phyloP scores from a whole-genome alignment of 2,797 vertebrate genomes.

The Odontamblyopus rebecca region DNA sequence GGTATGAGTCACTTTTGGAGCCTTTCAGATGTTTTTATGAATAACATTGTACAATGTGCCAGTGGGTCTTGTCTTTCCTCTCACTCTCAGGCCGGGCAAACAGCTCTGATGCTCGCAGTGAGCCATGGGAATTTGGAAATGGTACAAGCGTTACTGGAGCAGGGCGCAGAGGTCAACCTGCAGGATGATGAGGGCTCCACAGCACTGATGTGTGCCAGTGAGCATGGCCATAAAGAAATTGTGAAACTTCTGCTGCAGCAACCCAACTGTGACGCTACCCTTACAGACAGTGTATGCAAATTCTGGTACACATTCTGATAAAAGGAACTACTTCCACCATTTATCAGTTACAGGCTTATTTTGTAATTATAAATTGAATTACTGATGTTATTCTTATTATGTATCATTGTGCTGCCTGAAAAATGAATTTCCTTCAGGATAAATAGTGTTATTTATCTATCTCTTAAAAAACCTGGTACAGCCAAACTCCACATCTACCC shows the following conservation, averaged over 20 bases:
- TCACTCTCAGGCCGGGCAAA: constrained; percentile 88
- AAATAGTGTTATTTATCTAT: too few relatives aligned
- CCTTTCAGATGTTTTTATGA: neutral
- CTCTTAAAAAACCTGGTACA: too few relatives aligned
- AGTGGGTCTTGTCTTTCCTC: constrained; percentile 1
- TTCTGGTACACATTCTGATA: constrained; percentile 1
- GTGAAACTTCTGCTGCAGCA: constrained; percentile 90
- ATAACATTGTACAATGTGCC: neutral
- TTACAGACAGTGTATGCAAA: constrained; percentile 89
- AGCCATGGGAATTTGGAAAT: constrained; percentile 94
- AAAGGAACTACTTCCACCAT: neutral
- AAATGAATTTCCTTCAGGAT: too few relatives aligned
- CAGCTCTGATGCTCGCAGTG: constrained; percentile 95
- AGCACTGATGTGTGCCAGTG: constrained; percentile 96
- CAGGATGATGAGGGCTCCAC: constrained; percentile 97
- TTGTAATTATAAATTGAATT: neutral
- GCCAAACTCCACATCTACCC: too few relatives aligned
- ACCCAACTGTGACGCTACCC: constrained; percentile 84
- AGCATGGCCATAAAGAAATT: constrained; percentile 92
- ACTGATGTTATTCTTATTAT: too few relatives aligned
- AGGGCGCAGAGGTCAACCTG: constrained; percentile 89
- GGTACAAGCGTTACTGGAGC: constrained; percentile 89
- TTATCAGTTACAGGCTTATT: neutral
- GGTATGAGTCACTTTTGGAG: constrained; percentile 70
- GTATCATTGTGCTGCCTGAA: too few relatives aligned